Conservation (phyloP, 2,113 vertebrate species). For the Ptilonorhynchus violaceus region DNA sequence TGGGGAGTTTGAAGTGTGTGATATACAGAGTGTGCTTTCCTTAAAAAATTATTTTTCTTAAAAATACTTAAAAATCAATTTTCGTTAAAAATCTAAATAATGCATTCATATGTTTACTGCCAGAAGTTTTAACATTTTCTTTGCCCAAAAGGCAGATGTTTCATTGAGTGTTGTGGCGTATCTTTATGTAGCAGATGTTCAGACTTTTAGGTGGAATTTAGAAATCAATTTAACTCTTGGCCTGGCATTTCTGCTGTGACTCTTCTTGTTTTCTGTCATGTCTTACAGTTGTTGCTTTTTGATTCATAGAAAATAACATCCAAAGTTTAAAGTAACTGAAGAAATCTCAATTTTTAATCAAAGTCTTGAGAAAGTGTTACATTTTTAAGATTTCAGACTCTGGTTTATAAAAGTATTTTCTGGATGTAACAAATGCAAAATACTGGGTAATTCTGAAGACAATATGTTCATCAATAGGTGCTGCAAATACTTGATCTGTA, state of each 20-base stretch:
- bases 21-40: neutral
- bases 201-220: neutral
- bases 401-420: neutral
- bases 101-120: neutral
- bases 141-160: neutral
- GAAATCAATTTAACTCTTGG: neutral
- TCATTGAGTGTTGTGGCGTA: neutral
- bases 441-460: neutral
- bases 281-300: neutral
- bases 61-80: neutral
- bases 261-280: neutral
- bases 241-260: neutral
- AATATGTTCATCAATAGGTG: constrained; percentile 73
- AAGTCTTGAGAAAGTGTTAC: neutral
- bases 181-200: neutral
- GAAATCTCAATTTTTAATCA: neutral
- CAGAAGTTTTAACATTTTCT: neutral
- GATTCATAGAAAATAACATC: neutral
- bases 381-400: neutral
- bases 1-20: neutral
- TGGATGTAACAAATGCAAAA: neutral
- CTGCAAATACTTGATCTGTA: constrained; percentile 95
- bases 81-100: neutral
- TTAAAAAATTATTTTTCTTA: neutral
- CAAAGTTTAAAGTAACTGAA: neutral